Evolutionary conservation across 2,888 invertebrate genomes (phyloP), one percentile per base, ranked within the genome.

Genomic region (Antheraea assamensis): DNA sequence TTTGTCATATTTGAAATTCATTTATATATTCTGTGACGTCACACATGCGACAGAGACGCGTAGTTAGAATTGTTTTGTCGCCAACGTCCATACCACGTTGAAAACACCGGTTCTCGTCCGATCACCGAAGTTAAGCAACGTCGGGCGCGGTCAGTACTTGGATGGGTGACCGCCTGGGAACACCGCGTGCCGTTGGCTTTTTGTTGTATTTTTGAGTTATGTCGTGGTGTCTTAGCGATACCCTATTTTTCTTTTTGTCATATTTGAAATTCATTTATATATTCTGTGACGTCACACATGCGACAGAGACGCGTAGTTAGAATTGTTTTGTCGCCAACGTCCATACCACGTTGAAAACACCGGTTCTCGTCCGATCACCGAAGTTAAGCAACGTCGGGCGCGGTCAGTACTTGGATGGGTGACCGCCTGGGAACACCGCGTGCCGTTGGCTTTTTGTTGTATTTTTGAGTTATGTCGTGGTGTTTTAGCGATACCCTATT

Each of bases 281-380:
- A 24, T 58, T 58, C 24, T 24, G 66, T 66, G 66, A 66, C 66
- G 31, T 66, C 30, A 66, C 30, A 66, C 5, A 30, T 31, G 5
- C 19, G 66, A 66, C 31, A 66, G 31, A 30, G 31, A 31, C 66
- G 31, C 21, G 3, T 8, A 7, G 21, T 19, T 66, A 66, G 15
- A 31, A 7, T 19, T 30, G 7, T 7, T 0, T 31, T 31, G 19
- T 75, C 74, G 78, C 79, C 79, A 79, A 80, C 81, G 80, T 79
- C 79, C 80, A 80, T 80, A 81, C 81, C 76, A 89, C n/a, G n/a
- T n/a, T n/a, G n/a, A n/a, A n/a, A n/a, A n/a, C n/a, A n/a, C 90
- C 89, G 89, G 89, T 89, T 90, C 89, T 90, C 90, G 90, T 90
- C 90, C 90, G 90, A 91, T 90, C 90, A 91, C 90, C 89, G 90